Conservation (phyloP, 1,140 invertebrate genomes). For the Agrilus planipennis region DNA sequence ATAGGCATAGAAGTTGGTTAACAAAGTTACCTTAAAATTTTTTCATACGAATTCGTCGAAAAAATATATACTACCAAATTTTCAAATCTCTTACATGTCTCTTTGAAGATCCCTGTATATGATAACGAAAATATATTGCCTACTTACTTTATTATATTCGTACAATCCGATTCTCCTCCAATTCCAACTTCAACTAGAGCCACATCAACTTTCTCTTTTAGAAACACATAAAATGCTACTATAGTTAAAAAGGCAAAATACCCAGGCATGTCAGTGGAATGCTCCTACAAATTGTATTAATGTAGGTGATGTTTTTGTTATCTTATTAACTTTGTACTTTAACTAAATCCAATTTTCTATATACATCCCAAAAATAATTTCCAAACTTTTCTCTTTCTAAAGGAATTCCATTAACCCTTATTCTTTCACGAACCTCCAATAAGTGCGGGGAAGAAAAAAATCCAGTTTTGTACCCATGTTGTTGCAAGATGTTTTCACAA, state of each 20-base stretch:
- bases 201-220: conserved; percentile 80
- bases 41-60: too few relatives aligned
- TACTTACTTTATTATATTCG: conserved; percentile 74
- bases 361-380: conserved; percentile 77
- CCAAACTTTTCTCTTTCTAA: conserved; percentile 64
- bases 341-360: conserved; percentile 43
- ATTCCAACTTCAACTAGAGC: conserved; percentile 95
- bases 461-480: conserved; percentile 80
- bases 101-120: too few relatives aligned
- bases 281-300: not conserved
- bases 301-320: not conserved
- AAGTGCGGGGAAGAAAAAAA: conserved; percentile 96
- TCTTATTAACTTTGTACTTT: conserved; percentile 28
- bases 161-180: conserved; percentile 88
- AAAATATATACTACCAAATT: too few relatives aligned
- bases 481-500: conserved; percentile 76
- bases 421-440: conserved; percentile 82
- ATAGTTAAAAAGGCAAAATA: conserved; percentile 94
- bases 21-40: too few relatives aligned
- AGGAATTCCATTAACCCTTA: conserved; percentile 75
- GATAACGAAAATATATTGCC: too few relatives aligned
- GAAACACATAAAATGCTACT: conserved; percentile 81
- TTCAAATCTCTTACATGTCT: too few relatives aligned
- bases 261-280: conserved; percentile 67
- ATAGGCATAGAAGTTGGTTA: too few relatives aligned